Conservation (phyloP, 2,113 vertebrate species). For the Cyprinus carpio region DNA sequence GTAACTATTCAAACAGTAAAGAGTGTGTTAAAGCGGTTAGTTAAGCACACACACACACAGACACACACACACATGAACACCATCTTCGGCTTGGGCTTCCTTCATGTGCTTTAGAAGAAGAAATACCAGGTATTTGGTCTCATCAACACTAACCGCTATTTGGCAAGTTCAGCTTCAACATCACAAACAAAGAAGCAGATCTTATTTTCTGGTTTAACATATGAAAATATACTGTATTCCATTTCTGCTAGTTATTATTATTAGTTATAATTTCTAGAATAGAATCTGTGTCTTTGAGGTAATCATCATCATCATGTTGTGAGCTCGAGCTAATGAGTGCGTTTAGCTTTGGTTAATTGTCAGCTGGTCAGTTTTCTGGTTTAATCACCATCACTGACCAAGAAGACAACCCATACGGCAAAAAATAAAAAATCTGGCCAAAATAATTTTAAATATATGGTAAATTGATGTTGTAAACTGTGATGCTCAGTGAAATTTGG, state of each 20-base stretch:
- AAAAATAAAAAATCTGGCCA: too few relatives aligned
- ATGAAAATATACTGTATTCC: constrained; percentile 69
- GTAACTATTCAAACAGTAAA: neutral
- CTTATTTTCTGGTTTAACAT: constrained; percentile 48
- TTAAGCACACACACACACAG: constrained; percentile 22
- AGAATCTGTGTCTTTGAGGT: constrained; percentile 43
- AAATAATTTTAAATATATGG: neutral
- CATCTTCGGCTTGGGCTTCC: constrained; percentile 15
- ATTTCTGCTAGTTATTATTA: constrained; percentile 45
- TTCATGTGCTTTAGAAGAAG: constrained; percentile 54
- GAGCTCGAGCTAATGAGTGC: neutral
- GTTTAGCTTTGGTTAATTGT: constrained; percentile 59
- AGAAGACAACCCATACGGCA: too few relatives aligned
- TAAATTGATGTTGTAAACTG: neutral
- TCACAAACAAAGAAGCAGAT: constrained; percentile 55
- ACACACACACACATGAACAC: constrained; percentile 45
- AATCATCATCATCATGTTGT: constrained; percentile 25
- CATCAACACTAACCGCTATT: constrained; percentile 60
- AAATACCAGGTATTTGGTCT: constrained; percentile 64
- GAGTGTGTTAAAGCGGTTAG: neutral
- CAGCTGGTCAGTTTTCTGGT: neutral
- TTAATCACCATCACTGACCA: neutral
- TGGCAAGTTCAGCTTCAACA: constrained; percentile 68
- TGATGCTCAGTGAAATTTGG: too few relatives aligned
- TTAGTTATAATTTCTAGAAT: constrained; percentile 55